These are phyloP conservation scores for Synergus itoensis DNA, from an alignment of 2,888 invertebrate genomes.

Conservation along the genomic window DNA sequence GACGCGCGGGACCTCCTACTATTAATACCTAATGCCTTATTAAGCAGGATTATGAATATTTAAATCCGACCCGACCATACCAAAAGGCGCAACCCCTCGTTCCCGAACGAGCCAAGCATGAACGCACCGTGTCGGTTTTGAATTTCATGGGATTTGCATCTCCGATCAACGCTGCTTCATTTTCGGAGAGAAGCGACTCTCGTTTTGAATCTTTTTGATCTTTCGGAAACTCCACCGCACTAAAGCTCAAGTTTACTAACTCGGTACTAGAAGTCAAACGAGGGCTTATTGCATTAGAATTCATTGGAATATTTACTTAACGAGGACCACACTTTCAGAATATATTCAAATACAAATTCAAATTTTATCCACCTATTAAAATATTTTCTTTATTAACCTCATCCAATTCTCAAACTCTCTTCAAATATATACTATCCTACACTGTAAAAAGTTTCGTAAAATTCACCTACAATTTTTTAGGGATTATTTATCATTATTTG, in stretches of 20 bases:
- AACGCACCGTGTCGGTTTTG: slow-evolving; percentile 39
- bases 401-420: not conserved
- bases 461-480: too few relatives aligned
- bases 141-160: slow-evolving; percentile 42
- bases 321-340: slow-evolving; percentile 19
- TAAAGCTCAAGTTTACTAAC: slow-evolving; percentile 20
- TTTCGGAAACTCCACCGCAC: slow-evolving; percentile 26
- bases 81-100: slow-evolving; percentile 34
- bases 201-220: slow-evolving; percentile 38
- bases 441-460: too few relatives aligned
- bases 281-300: slow-evolving; percentile 39
- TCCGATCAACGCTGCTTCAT: slow-evolving; percentile 38
- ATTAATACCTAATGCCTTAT: slow-evolving; percentile 51
- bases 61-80: slow-evolving; percentile 39
- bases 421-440: too few relatives aligned
- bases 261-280: slow-evolving; percentile 38
- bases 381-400: slow-evolving; percentile 31
- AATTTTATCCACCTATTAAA: slow-evolving; percentile 27
- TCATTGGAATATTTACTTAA: slow-evolving; percentile 41
- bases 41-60: slow-evolving; percentile 51
- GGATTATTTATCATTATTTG: too few relatives aligned
- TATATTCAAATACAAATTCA: slow-evolving; percentile 31
- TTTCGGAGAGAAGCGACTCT: slow-evolving; percentile 30
- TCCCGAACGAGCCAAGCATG: slow-evolving; percentile 21
- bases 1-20: slow-evolving; percentile 33